Percentiles rank a stretch among this genome's conserved stretches.
phyloP scores from a whole-genome alignment of 1,140 invertebrate genomes.

The Drosophila sp. region DNA sequence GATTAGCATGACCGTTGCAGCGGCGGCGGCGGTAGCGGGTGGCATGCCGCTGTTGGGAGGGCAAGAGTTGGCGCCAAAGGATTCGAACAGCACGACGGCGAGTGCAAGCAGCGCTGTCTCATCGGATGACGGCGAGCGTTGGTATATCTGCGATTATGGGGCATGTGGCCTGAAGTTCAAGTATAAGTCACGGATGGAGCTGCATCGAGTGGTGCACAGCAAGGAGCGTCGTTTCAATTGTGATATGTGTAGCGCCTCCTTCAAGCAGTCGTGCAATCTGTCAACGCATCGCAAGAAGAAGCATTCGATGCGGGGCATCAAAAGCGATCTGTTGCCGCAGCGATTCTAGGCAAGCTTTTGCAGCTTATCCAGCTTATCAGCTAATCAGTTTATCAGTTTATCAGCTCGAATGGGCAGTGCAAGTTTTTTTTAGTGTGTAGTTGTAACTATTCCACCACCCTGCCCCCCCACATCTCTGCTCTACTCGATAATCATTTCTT shows the following conservation, averaged over 20 bases:
- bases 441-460: neutral
- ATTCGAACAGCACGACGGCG: constrained; percentile 79
- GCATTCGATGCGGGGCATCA: constrained; percentile 73
- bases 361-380: neutral
- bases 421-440: constrained; percentile 35
- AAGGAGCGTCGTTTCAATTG: constrained; percentile 80
- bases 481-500: neutral
- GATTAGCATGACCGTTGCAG: constrained; percentile 45
- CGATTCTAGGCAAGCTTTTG: constrained; percentile 52
- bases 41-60: constrained; percentile 48
- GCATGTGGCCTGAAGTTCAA: constrained; percentile 79
- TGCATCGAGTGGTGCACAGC: constrained; percentile 80
- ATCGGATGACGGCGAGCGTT: constrained; percentile 79
- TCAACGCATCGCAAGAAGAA: constrained; percentile 82
- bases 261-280: constrained; percentile 80
- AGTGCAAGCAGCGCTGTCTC: constrained; percentile 80
- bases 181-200: constrained; percentile 79
- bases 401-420: constrained; percentile 9
- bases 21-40: constrained; percentile 35
- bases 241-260: constrained; percentile 77
- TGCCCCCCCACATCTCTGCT: neutral
- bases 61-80: constrained; percentile 66
- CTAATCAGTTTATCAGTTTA: no score
- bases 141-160: constrained; percentile 78
- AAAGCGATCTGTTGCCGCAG: constrained; percentile 67